These are phyloP conservation scores for Phaetusa simplex DNA, from an alignment of 2,113 vertebrate species.

Conservation along the genomic window DNA sequence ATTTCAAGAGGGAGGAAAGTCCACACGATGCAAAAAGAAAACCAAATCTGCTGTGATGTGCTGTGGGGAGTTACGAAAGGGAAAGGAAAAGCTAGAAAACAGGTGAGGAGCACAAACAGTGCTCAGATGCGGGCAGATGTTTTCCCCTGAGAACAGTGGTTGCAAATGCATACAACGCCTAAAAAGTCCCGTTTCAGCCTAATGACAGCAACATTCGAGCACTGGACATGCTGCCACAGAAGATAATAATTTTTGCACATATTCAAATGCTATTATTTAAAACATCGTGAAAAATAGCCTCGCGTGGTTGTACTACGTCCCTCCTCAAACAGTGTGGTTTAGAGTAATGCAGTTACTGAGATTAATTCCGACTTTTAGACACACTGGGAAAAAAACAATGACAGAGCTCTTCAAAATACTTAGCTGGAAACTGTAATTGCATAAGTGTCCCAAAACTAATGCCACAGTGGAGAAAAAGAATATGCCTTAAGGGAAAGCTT, in stretches of 20 bases:
- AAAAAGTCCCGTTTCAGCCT: not conserved
- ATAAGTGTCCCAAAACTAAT: not conserved
- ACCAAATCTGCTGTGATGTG: not conserved
- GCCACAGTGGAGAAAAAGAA: not conserved
- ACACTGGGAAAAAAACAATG: not conserved
- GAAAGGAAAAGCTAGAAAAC: not conserved
- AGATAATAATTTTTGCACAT: not conserved
- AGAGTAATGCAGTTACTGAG: not conserved
- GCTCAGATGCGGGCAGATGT: not conserved
- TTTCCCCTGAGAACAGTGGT: not conserved
- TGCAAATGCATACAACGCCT: not conserved
- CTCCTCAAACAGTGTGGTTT: not conserved
- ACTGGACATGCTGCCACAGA: not conserved
- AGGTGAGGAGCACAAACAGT: not conserved
- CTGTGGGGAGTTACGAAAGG: not conserved
- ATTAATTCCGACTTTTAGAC: not conserved
- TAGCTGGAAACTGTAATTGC: not conserved
- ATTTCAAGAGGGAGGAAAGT: not conserved
- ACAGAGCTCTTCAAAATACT: not conserved
- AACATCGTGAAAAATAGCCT: not conserved
- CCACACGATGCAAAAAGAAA: not conserved
- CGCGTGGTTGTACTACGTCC: not conserved
- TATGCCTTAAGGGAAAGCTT: not conserved
- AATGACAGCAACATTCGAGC: not conserved
- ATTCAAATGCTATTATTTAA: not conserved